A percentile compares a stretch with the other conserved stretches of the same genome.
phyloP scores from a whole-genome alignment of 2,797 vertebrate species.

The Malacoraja senta region DNA sequence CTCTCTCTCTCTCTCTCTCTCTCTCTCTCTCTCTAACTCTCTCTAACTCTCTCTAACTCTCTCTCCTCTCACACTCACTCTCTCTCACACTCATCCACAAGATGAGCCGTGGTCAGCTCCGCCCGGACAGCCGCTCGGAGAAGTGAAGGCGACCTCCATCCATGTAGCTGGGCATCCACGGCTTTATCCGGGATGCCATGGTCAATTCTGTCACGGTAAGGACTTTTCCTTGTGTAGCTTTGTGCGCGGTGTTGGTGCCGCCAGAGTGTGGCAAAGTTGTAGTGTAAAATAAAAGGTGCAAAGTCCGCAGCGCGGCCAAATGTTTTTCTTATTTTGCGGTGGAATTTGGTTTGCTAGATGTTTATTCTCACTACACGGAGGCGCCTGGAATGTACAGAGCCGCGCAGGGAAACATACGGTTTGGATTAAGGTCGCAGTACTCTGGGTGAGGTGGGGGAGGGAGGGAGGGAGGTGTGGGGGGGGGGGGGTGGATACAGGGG shows the following conservation, averaged over 20 bases:
- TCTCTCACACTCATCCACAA: slow-evolving; percentile 56
- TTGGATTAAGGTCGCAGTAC: neutral
- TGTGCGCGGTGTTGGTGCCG: slow-evolving; percentile 42
- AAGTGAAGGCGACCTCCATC: slow-evolving; percentile 56
- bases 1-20: slow-evolving; percentile 43
- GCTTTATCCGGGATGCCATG: slow-evolving; percentile 68
- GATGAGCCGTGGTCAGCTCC: slow-evolving; percentile 59
- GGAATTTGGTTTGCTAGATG: neutral
- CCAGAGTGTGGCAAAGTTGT: slow-evolving; percentile 40
- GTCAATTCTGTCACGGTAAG: slow-evolving; percentile 70
- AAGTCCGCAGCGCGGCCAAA: neutral
- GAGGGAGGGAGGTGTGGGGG: too few species aligned
- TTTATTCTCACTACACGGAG: neutral
- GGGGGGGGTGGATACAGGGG: neutral
- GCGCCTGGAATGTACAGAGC: neutral
- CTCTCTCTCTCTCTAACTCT: too few species aligned
- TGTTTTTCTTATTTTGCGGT: neutral
- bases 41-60: slow-evolving; percentile 37
- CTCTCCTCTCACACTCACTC: slow-evolving; percentile 47
- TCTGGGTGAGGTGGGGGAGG: neutral
- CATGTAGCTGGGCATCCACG: slow-evolving; percentile 67
- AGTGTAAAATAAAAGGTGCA: slow-evolving; percentile 11
- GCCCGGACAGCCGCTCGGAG: slow-evolving; percentile 50
- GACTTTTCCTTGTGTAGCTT: slow-evolving; percentile 46
- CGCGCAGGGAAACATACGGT: slow-evolving; percentile 4